Percentiles rank a stretch among this genome's conserved stretches.
phyloP scores from a whole-genome alignment of 2,113 vertebrate genomes.

The Ginglymostoma cirratum region DNA sequence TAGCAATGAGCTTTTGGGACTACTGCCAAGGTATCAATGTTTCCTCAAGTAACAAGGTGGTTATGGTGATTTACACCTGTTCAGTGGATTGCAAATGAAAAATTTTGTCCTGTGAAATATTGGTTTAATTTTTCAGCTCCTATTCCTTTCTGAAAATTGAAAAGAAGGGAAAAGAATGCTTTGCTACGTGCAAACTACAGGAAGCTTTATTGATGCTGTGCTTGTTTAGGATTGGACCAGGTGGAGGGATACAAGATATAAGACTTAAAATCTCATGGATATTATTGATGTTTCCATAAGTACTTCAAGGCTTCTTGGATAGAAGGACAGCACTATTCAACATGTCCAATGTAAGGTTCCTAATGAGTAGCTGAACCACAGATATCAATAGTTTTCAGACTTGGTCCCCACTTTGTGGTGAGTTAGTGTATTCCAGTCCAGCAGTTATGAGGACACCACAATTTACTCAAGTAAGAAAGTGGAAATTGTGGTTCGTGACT shows the following conservation, averaged over 20 bases:
- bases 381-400: not conserved
- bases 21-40: not conserved
- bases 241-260: too few species aligned
- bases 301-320: not conserved
- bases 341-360: not conserved
- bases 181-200: not conserved
- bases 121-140: not conserved
- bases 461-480: not conserved
- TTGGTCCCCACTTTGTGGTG: not conserved
- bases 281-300: not conserved
- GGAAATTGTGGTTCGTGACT: constrained; percentile 1
- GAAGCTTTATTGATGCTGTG: not conserved
- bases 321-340: not conserved
- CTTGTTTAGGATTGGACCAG: too few species aligned
- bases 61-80: not conserved
- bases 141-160: not conserved
- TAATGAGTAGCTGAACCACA: not conserved
- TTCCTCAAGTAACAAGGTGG: not conserved
- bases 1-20: not conserved
- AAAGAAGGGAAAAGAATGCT: not conserved
- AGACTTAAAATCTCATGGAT: not conserved
- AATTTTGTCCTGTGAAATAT: not conserved
- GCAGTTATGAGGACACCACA: not conserved
- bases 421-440: not conserved
- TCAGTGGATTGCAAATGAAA: not conserved